Percentiles rank a stretch among this genome's conserved stretches.
phyloP scores from a whole-genome alignment of 2,888 invertebrate species.

The Brachyopa scutellaris region DNA sequence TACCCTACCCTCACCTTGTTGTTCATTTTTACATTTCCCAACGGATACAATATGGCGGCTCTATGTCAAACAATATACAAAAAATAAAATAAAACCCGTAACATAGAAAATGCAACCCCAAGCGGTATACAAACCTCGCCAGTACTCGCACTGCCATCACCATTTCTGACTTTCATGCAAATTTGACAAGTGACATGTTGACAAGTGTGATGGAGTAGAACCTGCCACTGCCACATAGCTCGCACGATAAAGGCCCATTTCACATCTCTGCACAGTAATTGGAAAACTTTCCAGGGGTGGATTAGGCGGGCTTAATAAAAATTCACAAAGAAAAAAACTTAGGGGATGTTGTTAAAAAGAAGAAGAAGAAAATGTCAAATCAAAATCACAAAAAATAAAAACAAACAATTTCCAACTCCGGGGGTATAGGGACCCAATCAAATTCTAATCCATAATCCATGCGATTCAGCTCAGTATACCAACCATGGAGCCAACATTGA shows the following conservation, averaged over 20 bases:
- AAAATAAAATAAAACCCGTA: constrained; percentile 1
- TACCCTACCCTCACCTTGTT: neutral
- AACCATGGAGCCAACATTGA: constrained; percentile 74
- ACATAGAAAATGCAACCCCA: constrained; percentile 36
- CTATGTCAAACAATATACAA: constrained; percentile 16
- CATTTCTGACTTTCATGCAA: constrained; percentile 75
- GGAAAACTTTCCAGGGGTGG: constrained; percentile 74
- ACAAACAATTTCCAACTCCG: constrained; percentile 31
- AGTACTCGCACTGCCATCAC: constrained; percentile 37
- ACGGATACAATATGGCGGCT: constrained; percentile 39
- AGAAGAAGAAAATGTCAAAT: neutral
- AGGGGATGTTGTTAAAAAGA: constrained; percentile 1
- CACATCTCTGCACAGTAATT: constrained; percentile 73
- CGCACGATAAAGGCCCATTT: constrained; percentile 73
- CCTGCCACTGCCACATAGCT: constrained; percentile 72
- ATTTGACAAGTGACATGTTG: constrained; percentile 79
- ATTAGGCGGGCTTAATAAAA: constrained; percentile 54
- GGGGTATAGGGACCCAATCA: constrained; percentile 50
- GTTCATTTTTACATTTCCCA: constrained; percentile 28
- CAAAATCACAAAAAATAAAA: constrained; percentile 8
- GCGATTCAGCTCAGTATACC: constrained; percentile 13
- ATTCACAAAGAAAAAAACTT: constrained; percentile 45
- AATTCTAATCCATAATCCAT: constrained; percentile 74
- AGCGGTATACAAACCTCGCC: constrained; percentile 46
- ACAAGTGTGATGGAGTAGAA: constrained; percentile 78